Conservation (phyloP, 92 coral and sea anemone genomes). For the Muricea muricata region DNA sequence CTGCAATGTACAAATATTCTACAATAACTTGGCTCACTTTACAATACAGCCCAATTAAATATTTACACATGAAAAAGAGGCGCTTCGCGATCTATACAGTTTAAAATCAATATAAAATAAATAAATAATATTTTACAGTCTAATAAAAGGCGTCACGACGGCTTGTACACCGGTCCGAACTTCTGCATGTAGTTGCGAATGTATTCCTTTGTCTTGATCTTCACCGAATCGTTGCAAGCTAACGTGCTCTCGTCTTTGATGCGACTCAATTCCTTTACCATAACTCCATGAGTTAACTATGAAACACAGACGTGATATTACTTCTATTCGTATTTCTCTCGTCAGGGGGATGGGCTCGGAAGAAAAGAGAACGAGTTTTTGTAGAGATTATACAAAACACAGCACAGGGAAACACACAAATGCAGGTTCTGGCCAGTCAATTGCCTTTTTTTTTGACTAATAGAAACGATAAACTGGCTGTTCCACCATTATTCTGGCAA, state of each 20-base stretch:
- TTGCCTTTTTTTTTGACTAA: too few relatives aligned
- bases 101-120: slow-evolving; percentile 39
- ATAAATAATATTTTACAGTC: slow-evolving; percentile 54
- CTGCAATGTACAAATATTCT: background rate
- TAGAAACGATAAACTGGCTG: too few relatives aligned
- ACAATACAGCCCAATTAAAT: background rate
- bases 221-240: slow-evolving; percentile 96
- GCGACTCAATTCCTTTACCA: slow-evolving; percentile 87
- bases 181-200: slow-evolving; percentile 92
- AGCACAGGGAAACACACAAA: too few relatives aligned
- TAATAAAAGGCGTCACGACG: slow-evolving; percentile 68
- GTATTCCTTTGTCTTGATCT: slow-evolving; percentile 93
- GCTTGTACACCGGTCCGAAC: slow-evolving; percentile 82
- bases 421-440: too few relatives aligned
- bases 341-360: too few relatives aligned
- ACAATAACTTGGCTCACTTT: background rate
- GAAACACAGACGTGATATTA: background rate
- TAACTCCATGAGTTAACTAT: slow-evolving; percentile 91
- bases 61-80: background rate
- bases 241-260: slow-evolving; percentile 76
- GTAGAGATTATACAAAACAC: too few relatives aligned
- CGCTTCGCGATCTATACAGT: slow-evolving; percentile 9
- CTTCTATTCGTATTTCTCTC: too few relatives aligned
- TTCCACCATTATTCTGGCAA: too few relatives aligned
- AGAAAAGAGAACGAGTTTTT: too few relatives aligned